These are phyloP conservation scores for Heliconius melpomene DNA, from an alignment of 1,140 invertebrate species.

Conservation along the genomic window DNA sequence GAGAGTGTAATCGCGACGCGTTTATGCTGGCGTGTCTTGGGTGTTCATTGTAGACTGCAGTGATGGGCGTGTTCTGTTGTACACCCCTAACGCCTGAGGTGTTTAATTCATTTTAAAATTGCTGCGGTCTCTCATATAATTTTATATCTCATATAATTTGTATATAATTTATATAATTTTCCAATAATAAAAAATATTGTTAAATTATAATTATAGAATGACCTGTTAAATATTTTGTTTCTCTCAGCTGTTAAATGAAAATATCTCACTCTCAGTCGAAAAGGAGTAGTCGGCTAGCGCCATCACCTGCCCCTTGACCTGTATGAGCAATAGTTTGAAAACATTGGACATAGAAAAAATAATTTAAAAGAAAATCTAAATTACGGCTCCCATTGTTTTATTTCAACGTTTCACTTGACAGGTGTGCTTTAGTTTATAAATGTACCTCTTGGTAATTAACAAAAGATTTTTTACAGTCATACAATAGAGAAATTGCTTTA, in stretches of 20 bases:
- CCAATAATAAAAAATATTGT: too few species aligned
- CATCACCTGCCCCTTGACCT: not conserved
- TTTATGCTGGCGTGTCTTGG: constrained; percentile 22
- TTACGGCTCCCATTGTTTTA: not conserved
- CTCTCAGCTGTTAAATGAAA: not conserved
- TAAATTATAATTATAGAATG: not conserved
- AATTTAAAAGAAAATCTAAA: not conserved
- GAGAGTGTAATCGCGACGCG: constrained; percentile 17
- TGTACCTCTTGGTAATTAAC: not conserved
- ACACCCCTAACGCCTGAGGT: constrained; percentile 15
- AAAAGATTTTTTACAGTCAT: not conserved
- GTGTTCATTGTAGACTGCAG: constrained; percentile 26
- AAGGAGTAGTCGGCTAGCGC: not conserved
- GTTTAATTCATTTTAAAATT: constrained; percentile 26
- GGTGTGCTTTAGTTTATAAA: not conserved
- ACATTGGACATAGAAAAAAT: constrained; percentile 17
- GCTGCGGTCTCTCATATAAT: not conserved
- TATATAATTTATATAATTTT: too few species aligned
- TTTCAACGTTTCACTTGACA: not conserved
- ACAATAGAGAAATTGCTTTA: not conserved
- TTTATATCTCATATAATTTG: not conserved
- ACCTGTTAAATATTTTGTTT: not conserved
- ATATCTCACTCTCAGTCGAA: not conserved
- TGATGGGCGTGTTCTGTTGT: constrained; percentile 10
- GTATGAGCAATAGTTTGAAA: constrained; percentile 24